Conservation (phyloP, 2,113 vertebrate species). For the Polypterus senegalus region DNA sequence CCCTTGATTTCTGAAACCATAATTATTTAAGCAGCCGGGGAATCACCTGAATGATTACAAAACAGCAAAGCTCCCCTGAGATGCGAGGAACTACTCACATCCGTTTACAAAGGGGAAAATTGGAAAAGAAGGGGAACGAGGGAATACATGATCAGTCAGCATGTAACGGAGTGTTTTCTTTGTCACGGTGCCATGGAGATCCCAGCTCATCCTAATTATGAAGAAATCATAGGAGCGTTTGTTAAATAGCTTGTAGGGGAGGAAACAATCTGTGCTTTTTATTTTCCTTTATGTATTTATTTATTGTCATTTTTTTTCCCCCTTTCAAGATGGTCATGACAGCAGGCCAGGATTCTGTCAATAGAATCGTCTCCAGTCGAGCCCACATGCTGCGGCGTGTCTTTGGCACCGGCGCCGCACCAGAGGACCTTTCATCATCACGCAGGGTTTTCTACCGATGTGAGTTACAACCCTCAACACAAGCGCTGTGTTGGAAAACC, state of each 20-base stretch:
- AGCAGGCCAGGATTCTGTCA: slow-evolving; percentile 6
- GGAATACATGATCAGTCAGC: too few relatives aligned
- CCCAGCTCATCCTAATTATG: too few relatives aligned
- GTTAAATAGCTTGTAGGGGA: slow-evolving; percentile 18
- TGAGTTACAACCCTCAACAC: slow-evolving; percentile 12
- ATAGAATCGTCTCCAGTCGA: slow-evolving; percentile 23
- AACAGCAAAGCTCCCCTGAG: not conserved
- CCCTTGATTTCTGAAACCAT: not conserved
- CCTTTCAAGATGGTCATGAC: slow-evolving; percentile 10
- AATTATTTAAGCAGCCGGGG: not conserved
- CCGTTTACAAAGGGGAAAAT: too few relatives aligned
- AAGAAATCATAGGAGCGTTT: too few relatives aligned
- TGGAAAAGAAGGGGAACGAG: too few relatives aligned
- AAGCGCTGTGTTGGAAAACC: slow-evolving; percentile 16
- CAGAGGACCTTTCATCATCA: slow-evolving; percentile 18
- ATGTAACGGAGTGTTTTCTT: too few relatives aligned
- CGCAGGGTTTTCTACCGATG: slow-evolving; percentile 1
- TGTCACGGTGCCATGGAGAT: too few relatives aligned
- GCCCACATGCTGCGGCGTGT: slow-evolving; percentile 23
- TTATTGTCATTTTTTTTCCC: not conserved
- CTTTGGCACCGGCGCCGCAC: slow-evolving; percentile 10
- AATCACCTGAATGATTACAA: not conserved
- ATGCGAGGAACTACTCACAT: too few relatives aligned
- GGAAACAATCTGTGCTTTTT: too few relatives aligned
- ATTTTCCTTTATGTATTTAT: too few relatives aligned